Conservation (phyloP, 2,113 vertebrate species). For the Strix aluco region DNA sequence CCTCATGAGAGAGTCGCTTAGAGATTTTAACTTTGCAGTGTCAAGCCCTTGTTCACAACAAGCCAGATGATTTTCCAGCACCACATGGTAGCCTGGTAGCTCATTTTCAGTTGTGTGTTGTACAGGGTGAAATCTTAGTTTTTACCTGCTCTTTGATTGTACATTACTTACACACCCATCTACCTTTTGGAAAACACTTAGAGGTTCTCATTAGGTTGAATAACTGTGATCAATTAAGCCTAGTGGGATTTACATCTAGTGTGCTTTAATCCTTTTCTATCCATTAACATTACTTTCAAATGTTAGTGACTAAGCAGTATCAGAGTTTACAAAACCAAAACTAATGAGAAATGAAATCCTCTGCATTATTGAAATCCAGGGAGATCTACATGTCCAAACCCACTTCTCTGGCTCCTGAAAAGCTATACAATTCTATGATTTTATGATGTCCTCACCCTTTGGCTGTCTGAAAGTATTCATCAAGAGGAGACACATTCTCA, state of each 20-base stretch:
- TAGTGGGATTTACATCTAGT: neutral
- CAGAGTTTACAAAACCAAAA: neutral
- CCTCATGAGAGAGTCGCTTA: neutral
- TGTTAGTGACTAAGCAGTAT: neutral
- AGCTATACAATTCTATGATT: neutral
- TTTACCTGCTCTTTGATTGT: neutral
- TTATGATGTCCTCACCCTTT: neutral
- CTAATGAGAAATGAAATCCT: neutral
- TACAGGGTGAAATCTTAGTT: neutral
- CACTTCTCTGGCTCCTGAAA: neutral
- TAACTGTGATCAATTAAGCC: neutral
- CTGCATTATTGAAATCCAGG: neutral
- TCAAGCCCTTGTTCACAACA: constrained; percentile 26
- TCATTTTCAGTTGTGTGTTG: constrained; percentile 43
- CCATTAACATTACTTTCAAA: neutral
- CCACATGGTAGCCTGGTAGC: constrained; percentile 10
- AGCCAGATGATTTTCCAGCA: constrained; percentile 31
- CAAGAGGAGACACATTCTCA: neutral
- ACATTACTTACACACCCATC: rapidly evolving
- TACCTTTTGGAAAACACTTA: neutral
- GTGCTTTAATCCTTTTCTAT: neutral
- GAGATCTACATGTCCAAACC: neutral
- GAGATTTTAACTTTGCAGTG: neutral
- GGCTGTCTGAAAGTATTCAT: neutral
- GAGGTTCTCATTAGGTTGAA: neutral